Conservation (phyloP, 2,113 vertebrate species). For the Leucopsar rothschildi region DNA sequence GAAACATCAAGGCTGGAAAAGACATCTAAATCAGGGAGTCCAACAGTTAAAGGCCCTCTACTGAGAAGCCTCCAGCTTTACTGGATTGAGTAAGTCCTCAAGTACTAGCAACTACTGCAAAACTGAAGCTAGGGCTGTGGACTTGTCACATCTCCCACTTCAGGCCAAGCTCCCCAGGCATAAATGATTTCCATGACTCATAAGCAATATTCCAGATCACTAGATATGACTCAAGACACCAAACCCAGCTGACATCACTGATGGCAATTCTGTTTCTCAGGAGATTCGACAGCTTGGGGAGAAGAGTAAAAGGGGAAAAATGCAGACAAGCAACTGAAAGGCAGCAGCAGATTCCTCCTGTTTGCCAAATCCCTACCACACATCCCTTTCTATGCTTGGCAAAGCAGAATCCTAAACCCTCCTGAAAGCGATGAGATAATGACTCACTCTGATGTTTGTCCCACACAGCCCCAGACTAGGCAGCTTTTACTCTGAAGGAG, state of each 20-base stretch:
- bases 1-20: not conserved
- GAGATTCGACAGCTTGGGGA: not conserved
- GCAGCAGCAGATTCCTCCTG: not conserved
- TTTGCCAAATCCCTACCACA: not conserved
- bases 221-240: not conserved
- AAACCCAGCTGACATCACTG: not conserved
- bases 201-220: not conserved
- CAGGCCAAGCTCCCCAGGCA: not conserved
- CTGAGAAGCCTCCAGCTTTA: not conserved
- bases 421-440: accelerated
- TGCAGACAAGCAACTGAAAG: not conserved
- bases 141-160: not conserved
- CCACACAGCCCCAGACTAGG: not conserved
- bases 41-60: not conserved
- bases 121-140: not conserved
- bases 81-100: not conserved
- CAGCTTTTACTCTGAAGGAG: not conserved
- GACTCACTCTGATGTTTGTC: too few species aligned
- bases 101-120: not conserved
- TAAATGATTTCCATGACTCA: not conserved
- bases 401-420: not conserved
- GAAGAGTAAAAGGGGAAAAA: not conserved
- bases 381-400: not conserved
- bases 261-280: not conserved
- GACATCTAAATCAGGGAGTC: not conserved